These are phyloP conservation scores for Prolemur simus DNA, from an alignment of 2,113 vertebrate genomes.

Conservation along the genomic window DNA sequence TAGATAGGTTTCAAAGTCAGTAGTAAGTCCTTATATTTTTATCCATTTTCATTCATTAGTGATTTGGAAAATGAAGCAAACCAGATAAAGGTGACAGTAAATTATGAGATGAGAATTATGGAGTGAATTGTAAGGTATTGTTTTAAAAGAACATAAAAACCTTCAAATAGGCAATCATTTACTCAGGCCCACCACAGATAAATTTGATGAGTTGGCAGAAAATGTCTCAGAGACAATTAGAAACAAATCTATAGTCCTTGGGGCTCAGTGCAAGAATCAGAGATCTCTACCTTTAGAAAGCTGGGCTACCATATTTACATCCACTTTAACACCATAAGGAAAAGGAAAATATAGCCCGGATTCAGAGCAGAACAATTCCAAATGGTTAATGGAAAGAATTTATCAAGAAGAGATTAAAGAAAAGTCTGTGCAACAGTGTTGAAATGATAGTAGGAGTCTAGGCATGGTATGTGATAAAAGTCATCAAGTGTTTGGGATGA, in stretches of 20 bases:
- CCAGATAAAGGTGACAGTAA: slow-evolving; percentile 17
- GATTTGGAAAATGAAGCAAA: background rate
- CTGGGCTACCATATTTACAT: background rate
- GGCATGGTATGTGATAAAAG: background rate
- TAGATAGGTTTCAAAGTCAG: background rate
- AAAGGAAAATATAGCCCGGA: background rate
- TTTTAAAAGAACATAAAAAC: background rate
- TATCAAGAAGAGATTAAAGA: slow-evolving; percentile 6
- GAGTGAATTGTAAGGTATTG: background rate
- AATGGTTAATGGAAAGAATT: background rate
- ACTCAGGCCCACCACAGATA: background rate
- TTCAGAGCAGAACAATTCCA: background rate
- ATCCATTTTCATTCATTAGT: background rate
- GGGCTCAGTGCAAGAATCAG: background rate
- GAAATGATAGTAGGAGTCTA: background rate
- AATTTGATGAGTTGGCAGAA: background rate
- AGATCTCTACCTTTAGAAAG: background rate
- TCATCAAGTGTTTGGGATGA: background rate
- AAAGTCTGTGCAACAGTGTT: background rate
- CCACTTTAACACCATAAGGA: background rate
- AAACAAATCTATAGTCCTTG: background rate
- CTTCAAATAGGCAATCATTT: background rate
- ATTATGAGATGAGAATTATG: background rate
- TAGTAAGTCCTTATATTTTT: background rate
- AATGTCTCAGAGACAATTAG: background rate